phyloP scores from a whole-genome alignment of 2,113 vertebrate species.

The Rhagologus leucostigma region DNA sequence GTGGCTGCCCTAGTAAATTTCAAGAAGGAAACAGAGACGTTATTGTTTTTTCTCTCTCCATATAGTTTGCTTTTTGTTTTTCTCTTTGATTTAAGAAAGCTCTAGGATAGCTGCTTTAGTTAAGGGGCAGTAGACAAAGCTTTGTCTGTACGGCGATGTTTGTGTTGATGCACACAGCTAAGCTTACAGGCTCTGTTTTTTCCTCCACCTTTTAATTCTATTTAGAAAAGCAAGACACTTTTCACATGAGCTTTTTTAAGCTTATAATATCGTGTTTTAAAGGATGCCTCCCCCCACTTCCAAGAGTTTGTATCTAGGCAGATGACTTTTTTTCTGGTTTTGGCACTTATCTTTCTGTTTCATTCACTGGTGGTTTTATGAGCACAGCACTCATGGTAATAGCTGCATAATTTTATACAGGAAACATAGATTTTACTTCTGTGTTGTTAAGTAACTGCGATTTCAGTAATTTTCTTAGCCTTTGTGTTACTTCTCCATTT shows the following conservation, averaged over 20 bases:
- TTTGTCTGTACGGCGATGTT: not conserved
- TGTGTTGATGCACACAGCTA: not conserved
- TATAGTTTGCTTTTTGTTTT: not conserved
- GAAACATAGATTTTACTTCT: not conserved
- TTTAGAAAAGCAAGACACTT: not conserved
- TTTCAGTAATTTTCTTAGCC: not conserved
- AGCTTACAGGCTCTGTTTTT: not conserved
- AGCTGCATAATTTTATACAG: not conserved
- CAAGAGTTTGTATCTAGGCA: not conserved
- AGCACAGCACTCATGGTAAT: not conserved
- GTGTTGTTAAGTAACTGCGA: not conserved
- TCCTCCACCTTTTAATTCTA: not conserved
- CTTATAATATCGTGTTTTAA: not conserved
- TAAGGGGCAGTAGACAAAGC: not conserved
- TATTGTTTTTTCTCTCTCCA: not conserved
- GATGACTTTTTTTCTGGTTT: not conserved
- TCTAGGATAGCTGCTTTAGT: not conserved
- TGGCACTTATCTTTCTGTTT: not conserved
- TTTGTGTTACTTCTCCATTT: not conserved
- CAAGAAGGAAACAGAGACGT: not conserved
- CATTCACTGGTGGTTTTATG: not conserved
- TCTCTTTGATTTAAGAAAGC: slow-evolving; percentile 21
- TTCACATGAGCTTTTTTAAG: not conserved
- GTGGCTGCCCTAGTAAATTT: not conserved
- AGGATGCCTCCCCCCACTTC: not conserved